These are phyloP conservation scores for Gallinago stenura DNA, from an alignment of 2,797 vertebrate species.

Conservation along the genomic window DNA sequence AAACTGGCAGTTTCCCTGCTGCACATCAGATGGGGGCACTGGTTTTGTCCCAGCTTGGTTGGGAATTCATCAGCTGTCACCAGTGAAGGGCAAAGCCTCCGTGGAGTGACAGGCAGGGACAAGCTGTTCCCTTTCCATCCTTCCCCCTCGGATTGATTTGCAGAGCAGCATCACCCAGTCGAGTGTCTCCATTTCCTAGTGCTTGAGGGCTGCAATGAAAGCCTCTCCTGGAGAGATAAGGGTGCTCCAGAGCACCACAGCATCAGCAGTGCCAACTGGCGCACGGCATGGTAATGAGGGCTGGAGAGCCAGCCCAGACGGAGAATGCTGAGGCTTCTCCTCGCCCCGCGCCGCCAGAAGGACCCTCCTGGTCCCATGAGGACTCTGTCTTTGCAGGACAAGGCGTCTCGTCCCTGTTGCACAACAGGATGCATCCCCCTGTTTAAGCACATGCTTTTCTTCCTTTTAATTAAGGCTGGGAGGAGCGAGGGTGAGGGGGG, in stretches of 20 bases:
- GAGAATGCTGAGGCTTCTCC: accelerated
- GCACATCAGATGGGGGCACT: neutral
- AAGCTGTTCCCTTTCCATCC: neutral
- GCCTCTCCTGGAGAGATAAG: constrained; percentile 23
- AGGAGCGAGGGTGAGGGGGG: neutral
- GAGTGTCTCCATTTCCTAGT: neutral
- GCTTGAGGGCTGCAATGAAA: neutral
- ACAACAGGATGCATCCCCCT: neutral
- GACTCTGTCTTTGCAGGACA: neutral
- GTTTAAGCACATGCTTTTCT: accelerated
- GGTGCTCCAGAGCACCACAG: constrained; percentile 16
- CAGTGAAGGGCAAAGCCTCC: neutral
- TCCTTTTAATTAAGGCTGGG: constrained; percentile 5
- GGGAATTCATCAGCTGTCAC: neutral
- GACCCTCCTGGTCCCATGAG: neutral
- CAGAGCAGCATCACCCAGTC: neutral
- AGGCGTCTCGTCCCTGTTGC: accelerated
- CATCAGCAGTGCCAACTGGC: neutral
- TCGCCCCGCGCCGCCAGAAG: accelerated
- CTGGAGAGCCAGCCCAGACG: neutral
- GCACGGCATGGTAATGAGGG: neutral
- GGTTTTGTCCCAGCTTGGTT: accelerated
- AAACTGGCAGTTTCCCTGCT: neutral
- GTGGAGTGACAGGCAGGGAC: neutral
- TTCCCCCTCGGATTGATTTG: neutral